Percentiles rank a stretch among this genome's conserved stretches.
phyloP scores from a whole-genome alignment of 2,888 invertebrate genomes.

The Temnothorax unifasciatus region DNA sequence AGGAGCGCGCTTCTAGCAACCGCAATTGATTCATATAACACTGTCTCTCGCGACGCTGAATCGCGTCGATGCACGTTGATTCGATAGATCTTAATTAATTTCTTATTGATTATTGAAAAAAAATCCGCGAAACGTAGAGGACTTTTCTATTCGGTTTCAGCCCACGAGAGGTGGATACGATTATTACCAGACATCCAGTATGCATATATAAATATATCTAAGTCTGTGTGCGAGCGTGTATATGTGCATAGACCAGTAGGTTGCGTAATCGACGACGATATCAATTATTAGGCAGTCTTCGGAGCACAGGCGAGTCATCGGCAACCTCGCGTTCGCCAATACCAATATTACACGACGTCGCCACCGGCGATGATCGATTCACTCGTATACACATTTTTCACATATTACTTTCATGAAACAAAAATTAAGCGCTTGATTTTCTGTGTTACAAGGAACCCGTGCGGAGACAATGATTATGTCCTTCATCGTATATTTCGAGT shows the following conservation, averaged over 20 bases:
- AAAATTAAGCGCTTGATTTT: neutral
- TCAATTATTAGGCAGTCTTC: conserved; percentile 62
- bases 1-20: neutral
- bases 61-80: neutral
- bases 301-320: conserved; percentile 37
- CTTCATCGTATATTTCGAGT: neutral
- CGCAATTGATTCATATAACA: neutral
- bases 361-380: neutral
- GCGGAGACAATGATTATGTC: neutral
- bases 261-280: conserved; percentile 65
- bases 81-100: neutral
- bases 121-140: neutral
- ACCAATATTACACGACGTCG: conserved; percentile 9
- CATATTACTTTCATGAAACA: neutral
- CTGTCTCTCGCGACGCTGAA: neutral
- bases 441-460: neutral
- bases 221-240: neutral
- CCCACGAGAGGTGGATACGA: neutral
- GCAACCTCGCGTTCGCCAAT: conserved; percentile 33
- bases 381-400: neutral
- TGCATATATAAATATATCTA: neutral
- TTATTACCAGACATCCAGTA: neutral
- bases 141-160: neutral
- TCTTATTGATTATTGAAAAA: neutral
- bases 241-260: conserved; percentile 19